Conservation (phyloP, 2,797 vertebrate genomes). For the Chromis chromis region DNA sequence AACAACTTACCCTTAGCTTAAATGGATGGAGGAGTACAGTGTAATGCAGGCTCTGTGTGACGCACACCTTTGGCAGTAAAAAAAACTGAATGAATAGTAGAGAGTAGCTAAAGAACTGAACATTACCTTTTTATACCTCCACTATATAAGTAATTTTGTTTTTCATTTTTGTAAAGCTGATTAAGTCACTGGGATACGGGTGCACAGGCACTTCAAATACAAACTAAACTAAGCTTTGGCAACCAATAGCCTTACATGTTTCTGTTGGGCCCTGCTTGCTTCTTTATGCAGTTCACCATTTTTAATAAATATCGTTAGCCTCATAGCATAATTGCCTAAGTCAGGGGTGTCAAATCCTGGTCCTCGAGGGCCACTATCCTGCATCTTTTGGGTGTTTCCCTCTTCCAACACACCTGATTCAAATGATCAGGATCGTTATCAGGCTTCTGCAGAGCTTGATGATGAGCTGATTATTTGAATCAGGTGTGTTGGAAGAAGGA, state of each 20-base stretch:
- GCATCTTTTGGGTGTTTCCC: no score
- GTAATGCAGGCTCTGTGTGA: not conserved
- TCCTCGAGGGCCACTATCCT: no score
- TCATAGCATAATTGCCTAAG: no score
- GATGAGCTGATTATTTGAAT: no score
- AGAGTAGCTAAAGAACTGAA: not conserved
- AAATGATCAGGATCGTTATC: no score
- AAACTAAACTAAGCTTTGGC: not conserved
- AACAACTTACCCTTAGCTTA: not conserved
- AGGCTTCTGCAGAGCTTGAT: no score
- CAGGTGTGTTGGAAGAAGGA: no score
- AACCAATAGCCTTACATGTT: not conserved
- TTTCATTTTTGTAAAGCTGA: not conserved
- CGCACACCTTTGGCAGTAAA: not conserved
- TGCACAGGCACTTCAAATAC: not conserved
- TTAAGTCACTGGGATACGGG: not conserved
- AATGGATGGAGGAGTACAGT: not conserved
- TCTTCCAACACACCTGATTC: no score
- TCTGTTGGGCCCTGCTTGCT: not conserved
- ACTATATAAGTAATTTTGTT: no score
- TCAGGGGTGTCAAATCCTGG: no score
- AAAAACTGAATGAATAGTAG: not conserved
- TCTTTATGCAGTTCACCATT: not conserved
- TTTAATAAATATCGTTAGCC: not conserved
- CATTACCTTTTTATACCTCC: no score